Evolutionary conservation across 2,888 invertebrate genomes (phyloP).

Genomic region (Apodemia hepburni): DNA sequence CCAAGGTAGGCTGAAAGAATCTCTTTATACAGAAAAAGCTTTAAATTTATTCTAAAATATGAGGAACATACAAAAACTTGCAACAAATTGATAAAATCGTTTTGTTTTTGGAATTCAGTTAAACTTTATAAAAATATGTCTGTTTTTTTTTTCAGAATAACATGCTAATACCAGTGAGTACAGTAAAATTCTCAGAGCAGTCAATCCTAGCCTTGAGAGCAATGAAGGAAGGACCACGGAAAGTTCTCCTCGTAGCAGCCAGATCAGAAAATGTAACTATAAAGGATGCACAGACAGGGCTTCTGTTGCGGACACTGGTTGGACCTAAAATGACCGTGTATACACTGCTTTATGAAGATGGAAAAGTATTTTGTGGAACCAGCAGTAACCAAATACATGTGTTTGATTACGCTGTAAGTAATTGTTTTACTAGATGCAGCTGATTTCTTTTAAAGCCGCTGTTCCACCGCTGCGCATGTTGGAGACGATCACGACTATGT

Average conservation of each 20-base stretch:
- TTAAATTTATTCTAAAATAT: too few relatives aligned
- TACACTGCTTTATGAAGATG: conserved; percentile 83
- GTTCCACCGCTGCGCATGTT: too few relatives aligned
- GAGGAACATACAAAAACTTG: too few relatives aligned
- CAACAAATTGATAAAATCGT: too few relatives aligned
- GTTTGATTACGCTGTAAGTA: conserved; percentile 87
- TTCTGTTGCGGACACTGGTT: conserved; percentile 82
- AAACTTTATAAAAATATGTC: not conserved
- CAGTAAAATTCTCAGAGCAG: conserved; percentile 81
- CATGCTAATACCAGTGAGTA: conserved; percentile 72
- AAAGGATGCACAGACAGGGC: conserved; percentile 85
- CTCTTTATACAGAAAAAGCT: too few relatives aligned
- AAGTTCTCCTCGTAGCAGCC: conserved; percentile 85
- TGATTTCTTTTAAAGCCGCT: not conserved
- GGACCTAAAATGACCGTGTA: conserved; percentile 84
- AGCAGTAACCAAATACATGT: conserved; percentile 85
- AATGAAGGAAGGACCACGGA: conserved; percentile 86
- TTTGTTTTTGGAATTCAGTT: not conserved
- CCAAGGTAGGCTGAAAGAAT: too few relatives aligned
- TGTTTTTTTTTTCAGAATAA: conserved; percentile 67
- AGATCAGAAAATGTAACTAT: conserved; percentile 85
- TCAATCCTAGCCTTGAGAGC: conserved; percentile 85
- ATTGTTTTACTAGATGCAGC: not conserved
- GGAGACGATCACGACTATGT: too few relatives aligned
- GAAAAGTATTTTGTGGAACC: conserved; percentile 88